Evolutionary conservation across 1,140 invertebrate species (phyloP), one percentile per base, ranked within the genome.

Genomic region (Drosophila aff.): DNA sequence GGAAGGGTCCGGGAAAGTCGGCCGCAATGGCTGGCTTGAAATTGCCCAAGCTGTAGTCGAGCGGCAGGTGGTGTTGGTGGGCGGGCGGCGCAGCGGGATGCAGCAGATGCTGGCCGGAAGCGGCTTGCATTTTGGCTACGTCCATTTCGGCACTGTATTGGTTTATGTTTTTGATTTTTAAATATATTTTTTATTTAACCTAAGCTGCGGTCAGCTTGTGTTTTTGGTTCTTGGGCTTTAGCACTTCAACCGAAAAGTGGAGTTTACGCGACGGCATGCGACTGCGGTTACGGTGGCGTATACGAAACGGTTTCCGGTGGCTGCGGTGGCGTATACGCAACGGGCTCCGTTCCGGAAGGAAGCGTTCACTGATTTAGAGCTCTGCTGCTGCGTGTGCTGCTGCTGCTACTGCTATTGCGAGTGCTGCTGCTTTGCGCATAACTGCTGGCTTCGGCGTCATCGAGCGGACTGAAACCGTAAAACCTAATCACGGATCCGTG

Each of bases 401-500:
- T 43, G 41, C 16, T 52, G 74, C 65, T 63, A 69, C 58, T 68
- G 67, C 76, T 73, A 46, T 61, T 64, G 55, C 44, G 53, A 55
- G 46, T 61, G 71, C 40, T 66, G 69, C 44, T 59, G 55, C 68
- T 74, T 38, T 11, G 36, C 21, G 71, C 68, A 73, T 67, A 66
- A 90, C 85, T 90, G 82, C 81, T 76, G 76, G 80, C 78, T 78
- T 91, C 91, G 87, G 87, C 84, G 78, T 92, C 91, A 85, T 92
- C 79, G 82, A 91, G 73, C 80, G 91, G 87, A 92, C 91, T 92
- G 89, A 87, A 83, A 63, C 87, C 75, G 87, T 92, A 91, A 92
- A 92, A 91, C 82, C 84, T 92, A 92, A 92, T 92, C 91, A 92
- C 84, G 87, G 85, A 86, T 76, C 55, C 81, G 64, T 85, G 82